Conservation (phyloP, 2,797 vertebrate species). For the Rhabdophis nuchalis region DNA sequence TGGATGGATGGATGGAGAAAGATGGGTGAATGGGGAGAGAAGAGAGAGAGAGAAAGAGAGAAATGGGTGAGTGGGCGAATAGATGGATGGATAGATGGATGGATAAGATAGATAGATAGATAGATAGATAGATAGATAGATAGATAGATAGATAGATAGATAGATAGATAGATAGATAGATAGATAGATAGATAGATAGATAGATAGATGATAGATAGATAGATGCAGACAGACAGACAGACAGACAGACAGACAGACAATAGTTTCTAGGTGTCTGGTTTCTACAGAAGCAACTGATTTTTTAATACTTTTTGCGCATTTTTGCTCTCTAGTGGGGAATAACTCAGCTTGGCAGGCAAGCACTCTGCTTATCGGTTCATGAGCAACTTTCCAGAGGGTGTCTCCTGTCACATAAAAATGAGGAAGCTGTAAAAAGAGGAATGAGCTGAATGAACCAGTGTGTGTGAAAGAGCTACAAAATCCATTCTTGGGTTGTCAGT, state of each 20-base stretch:
- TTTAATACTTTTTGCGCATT: not conserved
- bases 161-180: not conserved
- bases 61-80: not conserved
- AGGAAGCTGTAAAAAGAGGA: slow-evolving; percentile 29
- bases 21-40: too few relatives aligned
- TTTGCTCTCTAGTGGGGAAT: not conserved
- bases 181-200: not conserved
- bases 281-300: not conserved
- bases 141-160: too few relatives aligned
- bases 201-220: too few relatives aligned
- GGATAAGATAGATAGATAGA: too few relatives aligned
- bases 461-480: slow-evolving; percentile 30
- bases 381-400: slow-evolving; percentile 37
- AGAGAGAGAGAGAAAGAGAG: too few relatives aligned
- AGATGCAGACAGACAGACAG: not conserved
- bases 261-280: not conserved
- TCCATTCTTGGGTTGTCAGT: slow-evolving; percentile 27
- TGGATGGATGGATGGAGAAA: not conserved
- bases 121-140: too few relatives aligned
- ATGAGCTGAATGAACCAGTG: slow-evolving; percentile 21
- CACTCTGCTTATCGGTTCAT: slow-evolving; percentile 9
- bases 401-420: slow-evolving; percentile 35
- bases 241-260: not conserved
- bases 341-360: slow-evolving; percentile 6
- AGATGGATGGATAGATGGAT: not conserved